Evolutionary conservation across 2,113 vertebrate species (phyloP).

Genomic region (Turnix velox): DNA sequence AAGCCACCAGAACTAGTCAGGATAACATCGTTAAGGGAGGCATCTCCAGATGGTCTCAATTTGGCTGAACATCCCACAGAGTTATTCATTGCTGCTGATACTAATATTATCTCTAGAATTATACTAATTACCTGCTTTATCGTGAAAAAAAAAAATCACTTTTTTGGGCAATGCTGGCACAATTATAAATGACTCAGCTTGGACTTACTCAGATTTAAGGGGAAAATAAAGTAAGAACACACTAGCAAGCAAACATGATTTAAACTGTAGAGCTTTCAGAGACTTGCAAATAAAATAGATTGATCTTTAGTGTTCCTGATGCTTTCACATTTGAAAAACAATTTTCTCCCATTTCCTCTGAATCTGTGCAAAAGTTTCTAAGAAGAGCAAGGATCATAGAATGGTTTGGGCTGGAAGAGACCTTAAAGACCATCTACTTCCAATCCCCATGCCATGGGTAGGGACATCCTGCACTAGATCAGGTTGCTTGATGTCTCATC

Average conservation of each 20-base stretch:
- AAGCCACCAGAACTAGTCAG: neutral
- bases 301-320: neutral
- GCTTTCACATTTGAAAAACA: neutral
- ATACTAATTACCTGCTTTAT: neutral
- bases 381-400: neutral
- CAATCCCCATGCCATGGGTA: too few relatives aligned
- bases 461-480: too few relatives aligned
- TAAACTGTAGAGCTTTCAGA: neutral
- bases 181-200: conserved; percentile 16
- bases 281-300: neutral
- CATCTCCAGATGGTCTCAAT: neutral
- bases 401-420: too few relatives aligned
- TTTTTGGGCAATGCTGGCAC: neutral
- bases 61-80: neutral
- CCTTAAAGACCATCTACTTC: too few relatives aligned
- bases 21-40: neutral
- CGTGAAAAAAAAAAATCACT: conserved; percentile 20
- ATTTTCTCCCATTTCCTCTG: neutral
- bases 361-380: neutral
- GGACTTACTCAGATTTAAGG: neutral
- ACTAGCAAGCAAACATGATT: neutral
- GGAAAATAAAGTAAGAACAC: neutral
- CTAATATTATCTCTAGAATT: neutral
- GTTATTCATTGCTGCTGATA: neutral
- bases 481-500: too few relatives aligned